Evolutionary conservation across 2,888 invertebrate genomes (phyloP), one percentile per base, ranked within the genome.

Genomic region (Thelaira solivaga): DNA sequence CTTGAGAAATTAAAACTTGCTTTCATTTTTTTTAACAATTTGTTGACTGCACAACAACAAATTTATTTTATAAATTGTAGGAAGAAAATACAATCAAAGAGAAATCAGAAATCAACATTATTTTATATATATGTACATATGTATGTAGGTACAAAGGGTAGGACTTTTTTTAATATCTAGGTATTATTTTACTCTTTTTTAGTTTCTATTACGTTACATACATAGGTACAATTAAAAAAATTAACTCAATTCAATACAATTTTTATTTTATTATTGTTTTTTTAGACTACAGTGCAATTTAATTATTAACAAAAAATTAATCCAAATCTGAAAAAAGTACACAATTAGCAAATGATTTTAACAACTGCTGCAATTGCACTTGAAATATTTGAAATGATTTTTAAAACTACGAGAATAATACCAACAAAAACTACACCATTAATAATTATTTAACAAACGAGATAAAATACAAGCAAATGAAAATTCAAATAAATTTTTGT

Each of bases 321-420:
- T 24, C 7, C n/a, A n/a, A n/a, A n/a, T n/a, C n/a, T n/a, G n/a
- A 31, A 26, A 51, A 71, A 67, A 67, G 11, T 67, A 55, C 57
- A 55, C 49, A 55, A 68, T 69, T 69, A 41, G 73, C 53, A 62
- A 71, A 74, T 78, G 65, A 61, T 51, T 78, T 36, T 43, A 45
- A 45, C 22, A 41, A 34, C 65, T 61, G 20, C 65, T 39, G 71
- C 61, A 61, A 49, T 20, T 49, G 31, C 47, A 45, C 26, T 74
- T 74, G 78, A 61, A 74, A 65, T 26, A 26, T 24, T 74, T 69
- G 53, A 59, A 78, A 78, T 78, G 77, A 39, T 59, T 68, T 68
- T 45, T 43, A 76, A 69, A 43, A 64, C 57, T 43, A 51, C 31
- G 34, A 34, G 57, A 10, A 43, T n/a, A n/a, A n/a, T n/a, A n/a